Evolutionary conservation across 2,113 vertebrate species (phyloP).

Genomic region (Myotis lucifugus): DNA sequence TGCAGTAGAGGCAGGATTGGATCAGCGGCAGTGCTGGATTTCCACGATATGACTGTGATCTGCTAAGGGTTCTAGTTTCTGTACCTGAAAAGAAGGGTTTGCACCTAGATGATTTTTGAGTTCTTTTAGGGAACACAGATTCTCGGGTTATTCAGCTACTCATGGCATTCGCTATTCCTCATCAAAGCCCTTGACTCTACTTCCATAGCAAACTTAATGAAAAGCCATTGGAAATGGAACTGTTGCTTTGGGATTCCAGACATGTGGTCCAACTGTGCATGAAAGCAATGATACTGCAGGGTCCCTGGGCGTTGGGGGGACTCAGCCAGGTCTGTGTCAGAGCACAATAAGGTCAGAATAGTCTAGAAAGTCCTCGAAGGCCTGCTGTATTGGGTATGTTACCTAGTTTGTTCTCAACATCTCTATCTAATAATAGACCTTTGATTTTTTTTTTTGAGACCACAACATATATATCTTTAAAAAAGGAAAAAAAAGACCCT

Average conservation of each 20-base stretch:
- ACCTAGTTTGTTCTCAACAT: neutral
- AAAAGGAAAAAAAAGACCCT: neutral
- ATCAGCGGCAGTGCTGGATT: neutral
- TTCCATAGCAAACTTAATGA: neutral
- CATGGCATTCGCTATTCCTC: neutral
- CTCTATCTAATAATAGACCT: conserved; percentile 36
- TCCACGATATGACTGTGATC: neutral
- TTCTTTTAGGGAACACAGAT: neutral
- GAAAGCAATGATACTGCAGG: neutral
- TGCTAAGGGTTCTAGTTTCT: neutral
- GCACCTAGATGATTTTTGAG: neutral
- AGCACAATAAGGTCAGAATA: neutral
- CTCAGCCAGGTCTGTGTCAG: neutral
- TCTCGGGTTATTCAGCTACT: neutral
- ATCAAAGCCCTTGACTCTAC: neutral
- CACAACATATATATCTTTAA: neutral
- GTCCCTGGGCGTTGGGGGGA: neutral
- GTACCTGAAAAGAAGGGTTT: neutral
- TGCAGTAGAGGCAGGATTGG: neutral
- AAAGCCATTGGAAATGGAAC: neutral
- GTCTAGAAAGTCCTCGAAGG: conserved; percentile 1
- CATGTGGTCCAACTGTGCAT: neutral
- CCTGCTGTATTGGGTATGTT: neutral
- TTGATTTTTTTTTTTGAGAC: conserved; percentile 42
- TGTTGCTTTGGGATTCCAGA: neutral